Conservation (phyloP, 1,140 invertebrate species). For the Drosophila setifemur region DNA sequence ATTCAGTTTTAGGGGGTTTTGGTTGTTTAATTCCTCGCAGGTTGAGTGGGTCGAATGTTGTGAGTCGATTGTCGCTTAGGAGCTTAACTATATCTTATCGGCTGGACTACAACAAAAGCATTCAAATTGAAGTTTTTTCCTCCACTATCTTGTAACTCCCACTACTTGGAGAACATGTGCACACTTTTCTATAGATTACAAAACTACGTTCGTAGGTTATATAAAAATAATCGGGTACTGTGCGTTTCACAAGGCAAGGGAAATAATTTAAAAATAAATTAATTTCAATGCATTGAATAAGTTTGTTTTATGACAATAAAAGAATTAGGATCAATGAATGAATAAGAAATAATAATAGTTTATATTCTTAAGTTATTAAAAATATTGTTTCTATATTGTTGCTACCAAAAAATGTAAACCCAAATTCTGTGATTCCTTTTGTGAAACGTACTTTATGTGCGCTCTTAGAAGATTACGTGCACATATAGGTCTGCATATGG, state of each 20-base stretch:
- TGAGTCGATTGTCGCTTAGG: slow-evolving; percentile 18
- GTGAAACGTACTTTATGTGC: slow-evolving; percentile 11
- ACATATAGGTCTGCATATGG: slow-evolving; percentile 11
- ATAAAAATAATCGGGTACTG: background rate
- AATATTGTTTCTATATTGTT: too few species aligned
- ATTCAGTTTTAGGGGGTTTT: background rate
- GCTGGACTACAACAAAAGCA: slow-evolving; percentile 5
- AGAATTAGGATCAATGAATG: too few species aligned
- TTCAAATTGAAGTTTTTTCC: slow-evolving; percentile 6
- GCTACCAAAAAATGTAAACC: too few species aligned
- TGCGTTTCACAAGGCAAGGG: background rate
- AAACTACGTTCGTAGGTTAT: background rate
- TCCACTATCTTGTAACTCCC: background rate
- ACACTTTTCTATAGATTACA: slow-evolving; percentile 15
- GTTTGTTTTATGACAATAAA: too few species aligned
- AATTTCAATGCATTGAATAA: too few species aligned
- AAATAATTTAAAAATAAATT: background rate
- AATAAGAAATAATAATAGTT: background rate
- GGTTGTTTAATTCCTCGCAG: slow-evolving; percentile 15
- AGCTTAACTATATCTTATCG: slow-evolving; percentile 29
- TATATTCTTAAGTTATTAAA: too few species aligned
- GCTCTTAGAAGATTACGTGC: too few species aligned
- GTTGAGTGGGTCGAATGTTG: slow-evolving; percentile 13
- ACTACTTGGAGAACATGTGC: slow-evolving; percentile 24
- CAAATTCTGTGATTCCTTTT: too few species aligned